Percentiles rank a stretch among this genome's conserved stretches.
Evolutionary conservation across 2,888 invertebrate genomes (phyloP).

Genomic region (Pammene fasciana): DNA sequence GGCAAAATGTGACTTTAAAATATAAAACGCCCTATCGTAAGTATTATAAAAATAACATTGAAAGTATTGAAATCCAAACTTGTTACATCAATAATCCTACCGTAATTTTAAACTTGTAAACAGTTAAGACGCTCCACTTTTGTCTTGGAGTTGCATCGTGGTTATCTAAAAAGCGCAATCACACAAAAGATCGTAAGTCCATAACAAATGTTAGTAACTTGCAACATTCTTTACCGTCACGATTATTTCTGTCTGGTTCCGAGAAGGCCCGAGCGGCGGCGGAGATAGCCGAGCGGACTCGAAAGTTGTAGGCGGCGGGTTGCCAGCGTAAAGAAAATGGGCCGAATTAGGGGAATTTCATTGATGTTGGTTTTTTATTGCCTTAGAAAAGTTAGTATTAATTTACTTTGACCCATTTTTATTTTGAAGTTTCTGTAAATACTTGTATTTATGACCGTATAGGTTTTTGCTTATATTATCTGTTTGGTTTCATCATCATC

Average conservation of each 20-base stretch:
- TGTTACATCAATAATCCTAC: constrained; percentile 7
- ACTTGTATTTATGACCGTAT: no score
- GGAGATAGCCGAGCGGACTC: constrained; percentile 50
- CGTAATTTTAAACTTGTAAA: constrained; percentile 27
- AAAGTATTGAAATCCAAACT: not conserved
- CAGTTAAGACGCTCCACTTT: constrained; percentile 50
- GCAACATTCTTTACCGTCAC: not conserved
- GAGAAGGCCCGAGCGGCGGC: constrained; percentile 46
- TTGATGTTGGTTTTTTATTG: not conserved
- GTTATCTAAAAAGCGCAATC: constrained; percentile 2
- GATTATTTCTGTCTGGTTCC: constrained; percentile 44
- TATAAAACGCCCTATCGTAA: no score
- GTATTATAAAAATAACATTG: no score
- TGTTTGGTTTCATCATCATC: no score
- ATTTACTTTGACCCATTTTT: not conserved
- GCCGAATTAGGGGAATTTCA: constrained; percentile 39
- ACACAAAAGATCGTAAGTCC: not conserved
- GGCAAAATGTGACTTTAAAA: no score
- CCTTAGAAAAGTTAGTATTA: no score
- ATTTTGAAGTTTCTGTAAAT: no score
- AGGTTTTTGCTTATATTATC: no score
- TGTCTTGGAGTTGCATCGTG: constrained; percentile 43
- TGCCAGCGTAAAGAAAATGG: constrained; percentile 48
- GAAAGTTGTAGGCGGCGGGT: constrained; percentile 60
- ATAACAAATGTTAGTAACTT: not conserved